Conservation (phyloP, 2,797 vertebrate species). For the Calcarius lapponicus region DNA sequence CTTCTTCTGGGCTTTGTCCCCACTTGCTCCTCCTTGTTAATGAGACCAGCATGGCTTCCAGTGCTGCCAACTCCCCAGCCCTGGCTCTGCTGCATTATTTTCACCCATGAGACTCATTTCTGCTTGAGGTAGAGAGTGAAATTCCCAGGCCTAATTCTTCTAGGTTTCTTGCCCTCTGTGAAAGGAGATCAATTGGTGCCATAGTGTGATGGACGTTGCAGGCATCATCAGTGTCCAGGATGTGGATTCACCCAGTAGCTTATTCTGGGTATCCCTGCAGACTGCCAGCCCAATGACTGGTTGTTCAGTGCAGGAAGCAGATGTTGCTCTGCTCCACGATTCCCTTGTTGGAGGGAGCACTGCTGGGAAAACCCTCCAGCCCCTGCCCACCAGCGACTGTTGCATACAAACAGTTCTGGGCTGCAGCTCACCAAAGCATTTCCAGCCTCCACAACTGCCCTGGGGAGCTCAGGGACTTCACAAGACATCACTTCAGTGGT, state of each 20-base stretch:
- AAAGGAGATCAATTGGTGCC: background rate
- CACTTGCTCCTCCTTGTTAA: background rate
- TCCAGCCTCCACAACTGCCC: accelerated
- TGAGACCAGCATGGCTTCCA: background rate
- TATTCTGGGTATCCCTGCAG: background rate
- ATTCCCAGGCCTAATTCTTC: background rate
- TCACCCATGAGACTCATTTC: background rate
- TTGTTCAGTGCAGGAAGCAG: background rate
- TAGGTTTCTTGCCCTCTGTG: background rate
- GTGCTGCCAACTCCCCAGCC: background rate
- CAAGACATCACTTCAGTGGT: background rate
- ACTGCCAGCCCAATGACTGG: background rate
- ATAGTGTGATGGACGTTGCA: background rate
- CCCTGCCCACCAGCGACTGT: accelerated
- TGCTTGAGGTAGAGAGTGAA: background rate
- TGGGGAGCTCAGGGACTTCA: background rate
- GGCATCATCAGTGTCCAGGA: background rate
- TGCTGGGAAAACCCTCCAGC: background rate
- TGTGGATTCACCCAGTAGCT: background rate
- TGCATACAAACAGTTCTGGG: accelerated
- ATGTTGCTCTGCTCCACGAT: background rate
- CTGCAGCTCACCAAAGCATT: background rate
- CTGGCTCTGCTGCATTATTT: background rate
- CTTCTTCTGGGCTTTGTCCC: background rate
- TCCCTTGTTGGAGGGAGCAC: background rate